Evolutionary conservation across 2,888 invertebrate species (phyloP).

Genomic region (Cheilosia soror): DNA sequence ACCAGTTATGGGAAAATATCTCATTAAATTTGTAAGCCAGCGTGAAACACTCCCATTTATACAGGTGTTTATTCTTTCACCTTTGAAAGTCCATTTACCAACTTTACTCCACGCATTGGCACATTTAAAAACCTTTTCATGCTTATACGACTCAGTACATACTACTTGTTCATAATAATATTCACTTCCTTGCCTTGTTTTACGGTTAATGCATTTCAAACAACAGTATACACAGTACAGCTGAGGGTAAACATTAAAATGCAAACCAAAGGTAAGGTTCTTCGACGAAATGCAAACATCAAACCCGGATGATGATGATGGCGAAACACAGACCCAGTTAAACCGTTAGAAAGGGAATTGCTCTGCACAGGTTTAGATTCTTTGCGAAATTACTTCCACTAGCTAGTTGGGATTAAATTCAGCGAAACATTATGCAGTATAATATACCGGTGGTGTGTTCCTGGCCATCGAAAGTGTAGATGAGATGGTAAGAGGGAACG

Average conservation of each 20-base stretch:
- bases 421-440: constrained; percentile 41
- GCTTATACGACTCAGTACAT: neutral
- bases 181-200: neutral
- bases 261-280: constrained; percentile 35
- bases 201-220: constrained; percentile 50
- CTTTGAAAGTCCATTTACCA: constrained; percentile 19
- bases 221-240: constrained; percentile 8
- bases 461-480: constrained; percentile 20
- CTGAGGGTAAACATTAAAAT: constrained; percentile 33
- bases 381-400: constrained; percentile 38
- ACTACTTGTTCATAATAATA: constrained; percentile 10
- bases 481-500: constrained; percentile 6
- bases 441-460: constrained; percentile 6
- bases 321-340: constrained; percentile 40
- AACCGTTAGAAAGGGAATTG: constrained; percentile 26
- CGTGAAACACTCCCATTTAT: constrained; percentile 17
- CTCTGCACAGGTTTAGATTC: constrained; percentile 1
- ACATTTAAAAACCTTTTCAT: neutral
- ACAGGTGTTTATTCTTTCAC: constrained; percentile 31
- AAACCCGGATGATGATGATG: constrained; percentile 21
- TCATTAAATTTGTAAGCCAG: constrained; percentile 17
- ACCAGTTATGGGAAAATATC: constrained; percentile 6
- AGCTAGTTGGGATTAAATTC: constrained; percentile 56
- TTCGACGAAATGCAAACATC: constrained; percentile 42
- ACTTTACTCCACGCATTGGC: constrained; percentile 11